Percentiles rank a stretch among this genome's conserved stretches.
These are phyloP conservation scores for Dermolepida albohirtum DNA, from an alignment of 2,888 invertebrate genomes.

Conservation along the genomic window DNA sequence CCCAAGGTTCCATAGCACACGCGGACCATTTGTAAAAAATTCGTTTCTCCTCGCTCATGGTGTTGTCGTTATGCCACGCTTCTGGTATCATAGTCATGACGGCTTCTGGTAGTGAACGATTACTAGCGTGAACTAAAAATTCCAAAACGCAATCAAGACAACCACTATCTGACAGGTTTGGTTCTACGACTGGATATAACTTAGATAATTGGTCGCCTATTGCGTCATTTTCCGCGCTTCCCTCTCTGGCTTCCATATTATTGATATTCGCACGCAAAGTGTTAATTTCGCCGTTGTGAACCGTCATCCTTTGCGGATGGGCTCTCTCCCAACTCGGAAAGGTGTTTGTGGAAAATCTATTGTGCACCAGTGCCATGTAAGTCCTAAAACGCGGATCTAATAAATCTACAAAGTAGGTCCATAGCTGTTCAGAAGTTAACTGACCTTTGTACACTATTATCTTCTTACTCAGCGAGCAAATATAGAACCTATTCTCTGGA, in stretches of 20 bases:
- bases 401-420: constrained; percentile 82
- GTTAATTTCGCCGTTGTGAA: constrained; percentile 99
- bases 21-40: constrained; percentile 98
- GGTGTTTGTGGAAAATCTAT: constrained; percentile 98
- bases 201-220: constrained; percentile 88
- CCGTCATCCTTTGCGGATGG: constrained; percentile 96
- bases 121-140: constrained; percentile 95
- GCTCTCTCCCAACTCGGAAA: constrained; percentile 99
- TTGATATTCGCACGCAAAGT: constrained; percentile 98
- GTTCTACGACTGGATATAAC: constrained; percentile 97
- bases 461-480: constrained; percentile 91
- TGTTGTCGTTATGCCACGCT: constrained; percentile 96
- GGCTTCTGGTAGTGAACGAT: constrained; percentile 92
- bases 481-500: constrained; percentile 92
- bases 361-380: constrained; percentile 96
- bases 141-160: constrained; percentile 98
- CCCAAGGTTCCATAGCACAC: constrained; percentile 99
- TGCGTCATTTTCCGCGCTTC: constrained; percentile 90
- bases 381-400: constrained; percentile 86
- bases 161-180: constrained; percentile 98
- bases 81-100: constrained; percentile 99
- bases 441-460: constrained; percentile 98
- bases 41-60: constrained; percentile 92
- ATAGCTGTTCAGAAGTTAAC: constrained; percentile 92
- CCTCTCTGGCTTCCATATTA: constrained; percentile 98